Conservation (phyloP, 2,888 invertebrate species). For the Holacanthella duospinosa region DNA sequence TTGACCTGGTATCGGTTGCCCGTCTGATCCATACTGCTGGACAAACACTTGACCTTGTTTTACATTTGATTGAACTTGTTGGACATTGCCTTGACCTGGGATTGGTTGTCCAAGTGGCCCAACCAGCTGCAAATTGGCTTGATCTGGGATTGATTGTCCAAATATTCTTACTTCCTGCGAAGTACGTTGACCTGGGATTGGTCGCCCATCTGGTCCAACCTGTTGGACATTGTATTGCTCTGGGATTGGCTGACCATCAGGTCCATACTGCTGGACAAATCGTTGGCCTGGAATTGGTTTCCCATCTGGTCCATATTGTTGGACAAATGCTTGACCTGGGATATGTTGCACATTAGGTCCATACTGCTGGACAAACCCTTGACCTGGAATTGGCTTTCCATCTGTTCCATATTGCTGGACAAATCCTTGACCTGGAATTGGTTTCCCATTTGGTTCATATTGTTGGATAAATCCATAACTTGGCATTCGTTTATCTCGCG, state of each 20-base stretch:
- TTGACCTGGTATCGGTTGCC: slow-evolving; percentile 3
- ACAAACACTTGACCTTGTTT: too few relatives aligned
- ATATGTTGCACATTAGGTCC: slow-evolving; percentile 11
- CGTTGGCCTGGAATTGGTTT: background rate
- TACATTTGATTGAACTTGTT: too few relatives aligned
- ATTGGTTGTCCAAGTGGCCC: too few relatives aligned
- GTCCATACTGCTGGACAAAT: slow-evolving; percentile 3
- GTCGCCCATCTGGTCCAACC: background rate
- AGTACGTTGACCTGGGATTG: background rate
- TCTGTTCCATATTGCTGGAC: background rate
- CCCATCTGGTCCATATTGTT: slow-evolving; percentile 7
- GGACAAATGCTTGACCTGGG: background rate
- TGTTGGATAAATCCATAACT: background rate
- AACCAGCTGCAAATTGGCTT: too few relatives aligned
- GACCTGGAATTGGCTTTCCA: background rate
- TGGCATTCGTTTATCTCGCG: background rate
- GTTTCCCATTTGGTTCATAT: slow-evolving; percentile 6
- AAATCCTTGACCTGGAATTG: background rate
- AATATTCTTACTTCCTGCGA: too few relatives aligned
- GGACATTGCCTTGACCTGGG: too few relatives aligned
- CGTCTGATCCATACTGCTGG: background rate
- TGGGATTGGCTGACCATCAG: background rate
- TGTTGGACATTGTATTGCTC: background rate
- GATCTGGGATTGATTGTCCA: too few relatives aligned
- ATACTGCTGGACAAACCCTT: background rate